Base-by-base conservation (phyloP, 2,888 invertebrate genomes). In the Apamea crenata region DNA sequence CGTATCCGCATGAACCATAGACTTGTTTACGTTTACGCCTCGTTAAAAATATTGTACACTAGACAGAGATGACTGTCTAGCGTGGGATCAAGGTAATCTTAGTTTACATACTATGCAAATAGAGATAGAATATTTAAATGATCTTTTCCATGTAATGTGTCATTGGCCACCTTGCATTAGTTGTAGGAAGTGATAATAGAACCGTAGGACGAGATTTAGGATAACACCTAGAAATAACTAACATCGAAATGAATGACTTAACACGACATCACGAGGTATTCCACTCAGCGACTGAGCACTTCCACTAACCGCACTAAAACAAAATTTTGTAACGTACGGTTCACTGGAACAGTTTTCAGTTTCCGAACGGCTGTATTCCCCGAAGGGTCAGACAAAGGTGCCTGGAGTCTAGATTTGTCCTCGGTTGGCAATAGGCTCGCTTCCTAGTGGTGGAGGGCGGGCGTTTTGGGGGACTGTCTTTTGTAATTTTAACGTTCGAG, bases 41-140 rank as follows among this genome's bases (percentile, higher is more conserved):
- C 80, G 74, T 83, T 86, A 86, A 78, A 74, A 74, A 50, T 70
- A 73, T 70, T 70, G 29, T 77, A 85, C 84, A 83, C 80, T 82
- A 83, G 77, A 83, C 87, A 74, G 74, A 76, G 53, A 40, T 32
- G n/a, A 68, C 4, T 14, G 77, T 77, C 76, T 86, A 75, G 87
- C 71, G 83, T 80, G 70, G 36, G 56, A 83, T 53, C 67, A 18
- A 29, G 40, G n/a, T 69, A 73, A 72, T 63, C 21, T n/a, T 59
- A 61, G 50, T 69, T n/a, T 81, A 29, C 14, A 40, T 82, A 36
- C 25, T 70, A 53, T 53, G 21, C 25, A 56, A 56, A 81, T 47
- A 10, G 8, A 44, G 53, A 76, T 40, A 16, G 25, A 67, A 29
- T n/a, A 12, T 21, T 78, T 18, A 44, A n/a, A 16, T n/a, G 67